phyloP scores from a whole-genome alignment of 2,113 vertebrate species.

The Tringa solitaria region DNA sequence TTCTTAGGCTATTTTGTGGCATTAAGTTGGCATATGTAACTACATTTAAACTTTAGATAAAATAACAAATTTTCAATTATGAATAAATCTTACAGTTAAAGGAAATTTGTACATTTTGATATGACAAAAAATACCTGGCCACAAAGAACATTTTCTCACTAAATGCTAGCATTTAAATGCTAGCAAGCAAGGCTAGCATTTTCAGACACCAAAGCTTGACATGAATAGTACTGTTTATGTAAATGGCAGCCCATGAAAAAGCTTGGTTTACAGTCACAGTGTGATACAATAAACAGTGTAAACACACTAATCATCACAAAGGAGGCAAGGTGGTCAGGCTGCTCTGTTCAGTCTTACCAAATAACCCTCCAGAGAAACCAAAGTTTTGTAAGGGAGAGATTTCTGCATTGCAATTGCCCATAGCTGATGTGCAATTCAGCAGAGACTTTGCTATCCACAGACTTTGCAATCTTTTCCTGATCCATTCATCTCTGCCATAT shows the following conservation, averaged over 20 bases:
- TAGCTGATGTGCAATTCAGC: neutral
- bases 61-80: conserved; percentile 41
- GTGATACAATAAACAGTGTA: neutral
- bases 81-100: conserved; percentile 12
- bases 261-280: neutral
- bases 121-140: neutral
- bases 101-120: neutral
- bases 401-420: neutral
- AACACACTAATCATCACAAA: neutral
- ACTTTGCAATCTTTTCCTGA: neutral
- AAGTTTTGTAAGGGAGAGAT: neutral
- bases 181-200: neutral
- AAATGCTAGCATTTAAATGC: neutral
- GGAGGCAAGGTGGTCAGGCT: neutral
- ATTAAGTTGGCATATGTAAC: conserved; percentile 44
- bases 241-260: neutral
- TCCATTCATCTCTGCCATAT: neutral
- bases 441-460: neutral
- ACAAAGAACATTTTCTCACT: neutral
- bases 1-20: conserved; percentile 41
- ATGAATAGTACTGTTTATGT: neutral
- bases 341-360: neutral
- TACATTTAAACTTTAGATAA: conserved; percentile 26
- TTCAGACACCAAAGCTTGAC: neutral
- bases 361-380: neutral